Evolutionary conservation across 1,140 invertebrate genomes (phyloP).

Genomic region (Heliothis virescens): DNA sequence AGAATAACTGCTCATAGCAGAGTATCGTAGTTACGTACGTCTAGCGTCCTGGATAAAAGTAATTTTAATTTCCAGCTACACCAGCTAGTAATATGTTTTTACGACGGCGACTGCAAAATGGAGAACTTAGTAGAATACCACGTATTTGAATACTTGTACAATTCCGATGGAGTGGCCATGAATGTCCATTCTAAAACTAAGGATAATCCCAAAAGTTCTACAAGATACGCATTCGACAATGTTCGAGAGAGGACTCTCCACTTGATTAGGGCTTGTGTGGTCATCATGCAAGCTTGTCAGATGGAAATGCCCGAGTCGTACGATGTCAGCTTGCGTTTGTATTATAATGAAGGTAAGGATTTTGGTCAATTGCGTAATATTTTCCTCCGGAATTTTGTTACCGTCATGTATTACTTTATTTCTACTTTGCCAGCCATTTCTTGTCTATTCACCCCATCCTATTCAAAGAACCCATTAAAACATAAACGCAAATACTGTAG

Average conservation of each 20-base stretch:
- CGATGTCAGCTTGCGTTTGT: conserved; percentile 72
- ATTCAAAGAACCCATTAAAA: too few relatives aligned
- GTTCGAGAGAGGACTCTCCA: conserved; percentile 63
- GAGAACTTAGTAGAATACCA: conserved; percentile 76
- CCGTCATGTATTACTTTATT: not conserved
- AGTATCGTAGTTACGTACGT: too few relatives aligned
- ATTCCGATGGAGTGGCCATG: conserved; percentile 64
- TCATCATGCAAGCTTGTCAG: conserved; percentile 64
- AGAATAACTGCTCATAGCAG: too few relatives aligned
- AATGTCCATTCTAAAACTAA: conserved; percentile 63
- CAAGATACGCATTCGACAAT: conserved; percentile 63
- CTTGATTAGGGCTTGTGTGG: conserved; percentile 64
- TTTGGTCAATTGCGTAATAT: not conserved
- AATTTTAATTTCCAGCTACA: conserved; percentile 63
- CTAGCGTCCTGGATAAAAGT: not conserved
- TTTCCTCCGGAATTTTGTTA: not conserved
- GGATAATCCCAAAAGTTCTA: conserved; percentile 42
- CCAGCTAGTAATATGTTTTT: conserved; percentile 75
- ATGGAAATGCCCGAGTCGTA: conserved; percentile 56
- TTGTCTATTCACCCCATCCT: too few relatives aligned
- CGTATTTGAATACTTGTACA: conserved; percentile 74
- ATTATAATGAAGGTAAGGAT: conserved; percentile 74
- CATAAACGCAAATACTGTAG: too few relatives aligned
- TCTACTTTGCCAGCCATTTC: too few relatives aligned
- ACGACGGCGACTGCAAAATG: conserved; percentile 65